Evolutionary conservation across 92 coral and sea anemone genomes (phyloP), one percentile per base, ranked within the genome.

Genomic region (Porites rus): DNA sequence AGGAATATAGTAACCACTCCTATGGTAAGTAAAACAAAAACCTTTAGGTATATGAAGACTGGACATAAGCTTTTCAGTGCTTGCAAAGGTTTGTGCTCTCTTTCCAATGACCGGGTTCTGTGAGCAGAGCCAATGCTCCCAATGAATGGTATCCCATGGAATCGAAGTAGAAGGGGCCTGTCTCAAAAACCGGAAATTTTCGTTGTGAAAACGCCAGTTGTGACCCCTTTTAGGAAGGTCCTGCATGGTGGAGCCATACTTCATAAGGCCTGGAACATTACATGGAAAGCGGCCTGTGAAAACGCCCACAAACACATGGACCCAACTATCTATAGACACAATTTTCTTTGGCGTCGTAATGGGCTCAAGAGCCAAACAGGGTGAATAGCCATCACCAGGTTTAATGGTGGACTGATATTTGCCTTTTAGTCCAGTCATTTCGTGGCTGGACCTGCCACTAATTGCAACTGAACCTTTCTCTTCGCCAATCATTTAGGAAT

Each of bases 171-270:
- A 72, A 69, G 76, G 68, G 53, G 82, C 75, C 63, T 91, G 91
- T 56, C 82, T 9, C 20, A 91, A 84, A 72, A 75, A 52, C 46
- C 92, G 78, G 80, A n/a, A n/a, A n/a, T n/a, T n/a, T n/a, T n/a
- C n/a, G n/a, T n/a, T n/a, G n/a, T n/a, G n/a, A 91, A 87, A 65
- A 76, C 75, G 28, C 87, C 92, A 65, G 88, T 92, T 77, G 88
- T 58, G 53, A 80, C 88, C 17, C 65, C 79, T 88, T 82, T 76
- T 67, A 76, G 83, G 63, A 9, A 87, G 38, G 70, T 86, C 83
- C 82, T 72, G 31, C 31, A 28, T 28, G 31, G 31, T 28, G 31
- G 31, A 28, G 31, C 2, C 0, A 28, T 28, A 28, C 31, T 28
- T 28, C 31, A 0, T 28, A 28, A 28, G 31, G 31, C 31, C 31